Percentiles rank a stretch among this genome's conserved stretches.
Conservation (phyloP, 1,140 invertebrate genomes). For the Myzus persicae region DNA sequence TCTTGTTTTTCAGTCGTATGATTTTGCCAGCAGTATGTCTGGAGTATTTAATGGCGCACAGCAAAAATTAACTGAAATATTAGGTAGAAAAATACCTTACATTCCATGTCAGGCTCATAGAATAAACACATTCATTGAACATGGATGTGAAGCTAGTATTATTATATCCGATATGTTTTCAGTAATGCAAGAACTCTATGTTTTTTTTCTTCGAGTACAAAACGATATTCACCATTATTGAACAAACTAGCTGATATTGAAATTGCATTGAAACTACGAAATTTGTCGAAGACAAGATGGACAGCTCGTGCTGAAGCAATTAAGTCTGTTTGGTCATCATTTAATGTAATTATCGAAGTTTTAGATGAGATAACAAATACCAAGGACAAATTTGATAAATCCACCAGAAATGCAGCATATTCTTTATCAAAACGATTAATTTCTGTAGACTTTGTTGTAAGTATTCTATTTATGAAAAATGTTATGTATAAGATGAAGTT, state of each 20-base stretch:
- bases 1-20: slow-evolving; percentile 35
- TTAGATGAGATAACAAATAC: slow-evolving; percentile 25
- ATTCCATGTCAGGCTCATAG: slow-evolving; percentile 46
- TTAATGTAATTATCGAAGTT: slow-evolving; percentile 24
- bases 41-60: slow-evolving; percentile 21
- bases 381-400: slow-evolving; percentile 18
- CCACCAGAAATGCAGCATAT: neutral
- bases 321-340: slow-evolving; percentile 22
- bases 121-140: slow-evolving; percentile 47
- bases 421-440: slow-evolving; percentile 18
- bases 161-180: slow-evolving; percentile 11
- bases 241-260: neutral
- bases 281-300: slow-evolving; percentile 8
- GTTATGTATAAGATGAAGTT: slow-evolving; percentile 12
- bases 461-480: neutral
- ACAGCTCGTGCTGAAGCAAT: neutral
- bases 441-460: neutral
- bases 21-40: slow-evolving; percentile 51
- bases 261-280: neutral
- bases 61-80: slow-evolving; percentile 10
- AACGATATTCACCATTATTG: slow-evolving; percentile 15
- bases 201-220: slow-evolving; percentile 14
- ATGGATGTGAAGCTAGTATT: slow-evolving; percentile 21
- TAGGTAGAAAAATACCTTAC: slow-evolving; percentile 39
- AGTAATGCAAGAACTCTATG: slow-evolving; percentile 38